Conservation (phyloP, 2,113 vertebrate species). For the Sapayoa aenigma region DNA sequence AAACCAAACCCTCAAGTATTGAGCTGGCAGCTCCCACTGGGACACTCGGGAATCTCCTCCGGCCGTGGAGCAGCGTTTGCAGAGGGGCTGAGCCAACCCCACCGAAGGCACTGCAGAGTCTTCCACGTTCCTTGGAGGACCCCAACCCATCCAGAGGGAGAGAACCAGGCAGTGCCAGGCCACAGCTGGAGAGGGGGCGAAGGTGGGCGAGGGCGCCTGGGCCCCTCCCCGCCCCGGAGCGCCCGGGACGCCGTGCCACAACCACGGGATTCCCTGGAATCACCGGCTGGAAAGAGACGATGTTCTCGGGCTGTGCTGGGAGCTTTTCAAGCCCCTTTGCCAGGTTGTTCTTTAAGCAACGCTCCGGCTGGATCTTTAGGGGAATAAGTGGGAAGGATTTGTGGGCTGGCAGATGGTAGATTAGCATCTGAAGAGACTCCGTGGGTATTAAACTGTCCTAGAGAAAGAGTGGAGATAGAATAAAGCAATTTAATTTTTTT, state of each 20-base stretch:
- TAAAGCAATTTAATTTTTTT: neutral
- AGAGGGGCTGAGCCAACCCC: neutral
- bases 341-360: neutral
- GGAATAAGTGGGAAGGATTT: constrained; percentile 58
- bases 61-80: neutral
- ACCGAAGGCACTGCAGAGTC: neutral
- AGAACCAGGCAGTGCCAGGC: neutral
- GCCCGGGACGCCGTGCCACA: neutral
- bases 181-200: neutral
- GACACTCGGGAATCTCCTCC: neutral
- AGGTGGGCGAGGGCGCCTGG: neutral
- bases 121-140: neutral
- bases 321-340: neutral
- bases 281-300: neutral
- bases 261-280: constrained; percentile 1
- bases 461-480: constrained; percentile 19
- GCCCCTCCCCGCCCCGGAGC: neutral
- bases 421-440: constrained; percentile 39
- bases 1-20: neutral
- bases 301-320: neutral
- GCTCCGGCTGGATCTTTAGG: neutral
- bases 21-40: neutral
- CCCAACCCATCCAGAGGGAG: rapidly evolving
- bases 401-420: constrained; percentile 44
- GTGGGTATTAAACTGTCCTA: constrained; percentile 19